Percentiles rank a stretch among this genome's conserved stretches.
These are phyloP conservation scores for Lathamus discolor DNA, from an alignment of 2,113 vertebrate genomes.

Conservation along the genomic window DNA sequence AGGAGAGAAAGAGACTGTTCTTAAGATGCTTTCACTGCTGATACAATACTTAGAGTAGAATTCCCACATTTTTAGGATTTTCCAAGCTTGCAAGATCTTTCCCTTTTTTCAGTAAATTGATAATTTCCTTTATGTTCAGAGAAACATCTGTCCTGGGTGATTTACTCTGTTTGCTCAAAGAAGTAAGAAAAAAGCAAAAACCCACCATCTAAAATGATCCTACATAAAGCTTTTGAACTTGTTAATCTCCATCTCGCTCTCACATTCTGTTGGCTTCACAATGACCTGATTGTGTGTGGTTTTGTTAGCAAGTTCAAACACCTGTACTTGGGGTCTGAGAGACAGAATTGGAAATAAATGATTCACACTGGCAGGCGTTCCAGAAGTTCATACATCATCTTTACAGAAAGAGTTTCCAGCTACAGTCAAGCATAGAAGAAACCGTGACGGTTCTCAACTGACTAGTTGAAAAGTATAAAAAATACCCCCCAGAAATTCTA, in stretches of 20 bases:
- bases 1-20: neutral
- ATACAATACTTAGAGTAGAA: neutral
- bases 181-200: neutral
- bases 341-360: neutral
- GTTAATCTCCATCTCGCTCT: neutral
- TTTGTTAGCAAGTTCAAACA: neutral
- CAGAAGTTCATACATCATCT: neutral
- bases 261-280: neutral
- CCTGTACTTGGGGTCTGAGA: neutral
- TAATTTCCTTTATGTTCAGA: neutral
- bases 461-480: neutral
- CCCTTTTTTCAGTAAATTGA: neutral
- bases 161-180: neutral
- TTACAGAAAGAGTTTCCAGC: neutral
- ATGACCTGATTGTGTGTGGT: neutral
- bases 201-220: neutral
- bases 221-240: neutral
- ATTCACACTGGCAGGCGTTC: neutral
- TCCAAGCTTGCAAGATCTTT: neutral
- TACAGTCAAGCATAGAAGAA: neutral
- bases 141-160: neutral
- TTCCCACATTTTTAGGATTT: neutral
- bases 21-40: neutral
- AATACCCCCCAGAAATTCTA: slow-evolving; percentile 26
- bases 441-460: slow-evolving; percentile 6